These are phyloP conservation scores for Trachelus tabidus DNA, from an alignment of 2,888 invertebrate species.

Conservation along the genomic window DNA sequence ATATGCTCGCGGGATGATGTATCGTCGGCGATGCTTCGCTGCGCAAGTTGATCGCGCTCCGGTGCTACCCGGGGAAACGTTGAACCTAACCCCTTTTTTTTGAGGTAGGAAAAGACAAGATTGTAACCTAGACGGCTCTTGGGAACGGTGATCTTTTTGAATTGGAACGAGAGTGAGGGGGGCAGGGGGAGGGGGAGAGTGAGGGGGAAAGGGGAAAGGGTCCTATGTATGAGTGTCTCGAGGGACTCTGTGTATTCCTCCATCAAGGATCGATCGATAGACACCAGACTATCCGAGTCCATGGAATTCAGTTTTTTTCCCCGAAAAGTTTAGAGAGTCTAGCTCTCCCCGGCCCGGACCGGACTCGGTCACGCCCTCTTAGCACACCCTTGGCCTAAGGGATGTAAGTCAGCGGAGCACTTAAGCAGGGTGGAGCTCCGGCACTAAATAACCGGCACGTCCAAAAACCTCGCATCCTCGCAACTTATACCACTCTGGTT, in stretches of 20 bases:
- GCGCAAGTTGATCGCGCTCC: slow-evolving; percentile 42
- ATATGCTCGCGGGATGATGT: slow-evolving; percentile 52
- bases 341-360: background rate
- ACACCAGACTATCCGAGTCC: slow-evolving; percentile 1
- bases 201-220: slow-evolving; percentile 8
- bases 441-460: slow-evolving; percentile 48
- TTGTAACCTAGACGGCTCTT: background rate
- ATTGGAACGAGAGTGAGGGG: slow-evolving; percentile 25
- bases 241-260: background rate
- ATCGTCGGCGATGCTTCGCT: slow-evolving; percentile 47
- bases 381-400: slow-evolving; percentile 48
- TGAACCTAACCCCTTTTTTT: slow-evolving; percentile 5
- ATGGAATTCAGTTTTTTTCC: background rate
- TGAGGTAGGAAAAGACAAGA: background rate
- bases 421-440: slow-evolving; percentile 46
- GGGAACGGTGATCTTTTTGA: slow-evolving; percentile 19
- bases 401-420: slow-evolving; percentile 57
- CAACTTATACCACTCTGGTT: slow-evolving; percentile 1
- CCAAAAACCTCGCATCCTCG: slow-evolving; percentile 37
- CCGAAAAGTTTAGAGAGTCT: slow-evolving; percentile 5
- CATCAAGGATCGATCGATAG: slow-evolving; percentile 7
- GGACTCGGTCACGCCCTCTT: slow-evolving; percentile 43
- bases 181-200: too few relatives aligned
- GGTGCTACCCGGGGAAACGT: slow-evolving; percentile 4
- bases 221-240: background rate